These are phyloP conservation scores for Macrocentrus cingulum DNA, from an alignment of 1,140 invertebrate genomes.

Conservation along the genomic window DNA sequence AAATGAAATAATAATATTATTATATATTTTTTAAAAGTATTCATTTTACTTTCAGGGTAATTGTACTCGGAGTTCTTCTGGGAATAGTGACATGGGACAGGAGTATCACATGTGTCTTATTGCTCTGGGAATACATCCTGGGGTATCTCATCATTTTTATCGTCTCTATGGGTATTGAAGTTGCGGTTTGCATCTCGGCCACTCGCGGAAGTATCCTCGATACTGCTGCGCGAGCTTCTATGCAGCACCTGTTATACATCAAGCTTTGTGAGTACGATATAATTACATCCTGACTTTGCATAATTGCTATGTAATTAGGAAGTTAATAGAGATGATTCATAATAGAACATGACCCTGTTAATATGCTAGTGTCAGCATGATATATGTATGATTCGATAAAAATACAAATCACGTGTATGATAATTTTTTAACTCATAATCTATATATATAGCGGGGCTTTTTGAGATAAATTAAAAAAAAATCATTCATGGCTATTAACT, in stretches of 20 bases:
- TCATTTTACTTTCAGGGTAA: constrained; percentile 60
- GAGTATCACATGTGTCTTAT: constrained; percentile 61
- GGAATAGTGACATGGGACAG: constrained; percentile 66
- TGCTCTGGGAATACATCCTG: constrained; percentile 71
- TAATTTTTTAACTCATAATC: too few relatives aligned
- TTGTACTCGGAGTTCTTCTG: constrained; percentile 62
- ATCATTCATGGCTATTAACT: too few relatives aligned
- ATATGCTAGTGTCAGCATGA: constrained; percentile 10
- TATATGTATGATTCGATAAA: too few relatives aligned
- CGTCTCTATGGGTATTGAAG: constrained; percentile 71
- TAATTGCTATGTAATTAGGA: neutral
- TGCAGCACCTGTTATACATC: constrained; percentile 82
- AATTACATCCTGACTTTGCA: constrained; percentile 8
- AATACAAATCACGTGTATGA: too few relatives aligned
- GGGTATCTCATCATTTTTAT: constrained; percentile 72
- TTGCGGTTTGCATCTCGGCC: constrained; percentile 73
- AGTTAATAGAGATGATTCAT: neutral
- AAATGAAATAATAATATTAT: too few relatives aligned
- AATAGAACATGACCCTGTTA: neutral
- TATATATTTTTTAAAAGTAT: too few relatives aligned
- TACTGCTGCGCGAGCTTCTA: constrained; percentile 70
- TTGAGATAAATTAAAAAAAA: too few relatives aligned
- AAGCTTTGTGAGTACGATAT: constrained; percentile 69
- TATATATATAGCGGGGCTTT: too few relatives aligned
- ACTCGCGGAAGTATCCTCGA: constrained; percentile 83